These are phyloP conservation scores for Gambelia wislizenii DNA, from an alignment of 2,797 vertebrate species.

Conservation along the genomic window DNA sequence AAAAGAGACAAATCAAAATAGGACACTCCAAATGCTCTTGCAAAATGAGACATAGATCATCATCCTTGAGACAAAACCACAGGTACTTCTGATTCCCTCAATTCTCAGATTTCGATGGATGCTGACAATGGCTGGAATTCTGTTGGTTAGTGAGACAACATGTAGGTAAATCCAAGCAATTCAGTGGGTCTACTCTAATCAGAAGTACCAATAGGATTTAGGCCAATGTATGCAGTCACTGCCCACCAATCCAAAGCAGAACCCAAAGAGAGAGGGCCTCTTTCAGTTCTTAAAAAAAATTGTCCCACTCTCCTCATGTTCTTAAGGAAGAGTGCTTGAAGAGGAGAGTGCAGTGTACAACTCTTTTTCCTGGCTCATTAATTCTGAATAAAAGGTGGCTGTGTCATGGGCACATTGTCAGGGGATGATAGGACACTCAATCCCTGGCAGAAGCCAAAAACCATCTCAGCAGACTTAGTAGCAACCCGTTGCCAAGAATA, in stretches of 20 bases:
- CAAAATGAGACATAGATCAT: neutral
- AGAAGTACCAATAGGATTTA: no score
- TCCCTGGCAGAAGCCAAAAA: no score
- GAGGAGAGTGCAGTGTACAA: neutral
- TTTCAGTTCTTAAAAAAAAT: neutral
- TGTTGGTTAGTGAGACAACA: no score
- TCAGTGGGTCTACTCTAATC: no score
- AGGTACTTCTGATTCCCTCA: no score
- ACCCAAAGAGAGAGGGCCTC: neutral
- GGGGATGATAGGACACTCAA: no score
- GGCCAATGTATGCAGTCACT: neutral
- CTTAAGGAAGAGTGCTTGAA: neutral
- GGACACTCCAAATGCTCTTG: neutral
- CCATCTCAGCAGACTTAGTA: no score
- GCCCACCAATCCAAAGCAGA: neutral
- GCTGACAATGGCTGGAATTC: no score
- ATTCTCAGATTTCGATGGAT: neutral
- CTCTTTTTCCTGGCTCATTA: neutral
- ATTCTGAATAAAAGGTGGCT: neutral
- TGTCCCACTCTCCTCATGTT: neutral
- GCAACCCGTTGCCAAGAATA: no score
- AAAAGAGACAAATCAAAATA: neutral
- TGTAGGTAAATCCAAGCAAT: no score
- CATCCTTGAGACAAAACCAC: neutral
- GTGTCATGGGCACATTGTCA: neutral